A percentile compares a stretch with the other conserved stretches of the same genome.
Evolutionary conservation across 2,888 invertebrate genomes (phyloP).

Genomic region (Chesias legatella): DNA sequence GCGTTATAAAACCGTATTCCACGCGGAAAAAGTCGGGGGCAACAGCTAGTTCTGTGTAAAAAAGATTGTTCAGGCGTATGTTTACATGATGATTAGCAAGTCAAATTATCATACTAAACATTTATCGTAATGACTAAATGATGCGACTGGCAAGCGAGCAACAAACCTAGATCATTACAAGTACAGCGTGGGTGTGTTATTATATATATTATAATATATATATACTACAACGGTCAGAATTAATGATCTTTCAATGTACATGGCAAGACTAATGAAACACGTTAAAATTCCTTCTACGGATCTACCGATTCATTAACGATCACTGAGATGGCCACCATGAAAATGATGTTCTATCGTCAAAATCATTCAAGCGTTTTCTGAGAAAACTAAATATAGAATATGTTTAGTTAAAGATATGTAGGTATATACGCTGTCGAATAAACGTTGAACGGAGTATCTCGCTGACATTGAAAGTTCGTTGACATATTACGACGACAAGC

Average conservation of each 20-base stretch:
- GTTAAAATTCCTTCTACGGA: slow-evolving; percentile 45
- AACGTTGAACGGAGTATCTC: slow-evolving; percentile 38
- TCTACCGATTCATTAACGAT: slow-evolving; percentile 38
- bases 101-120: slow-evolving; percentile 23
- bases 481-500: slow-evolving; percentile 55
- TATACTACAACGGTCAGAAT: slow-evolving; percentile 35
- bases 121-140: slow-evolving; percentile 12
- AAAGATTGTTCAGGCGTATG: no score
- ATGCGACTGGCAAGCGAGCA: slow-evolving; percentile 15
- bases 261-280: slow-evolving; percentile 38
- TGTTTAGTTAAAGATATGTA: background rate
- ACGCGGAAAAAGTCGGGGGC: no score
- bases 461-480: slow-evolving; percentile 75
- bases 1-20: no score
- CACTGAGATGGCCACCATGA: slow-evolving; percentile 33
- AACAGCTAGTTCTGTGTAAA: no score
- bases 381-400: slow-evolving; percentile 37
- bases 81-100: slow-evolving; percentile 17
- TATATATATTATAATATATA: slow-evolving; percentile 28
- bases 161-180: slow-evolving; percentile 18
- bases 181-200: slow-evolving; percentile 37
- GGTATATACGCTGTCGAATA: slow-evolving; percentile 4
- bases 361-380: slow-evolving; percentile 15
- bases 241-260: slow-evolving; percentile 39
- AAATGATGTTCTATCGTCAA: slow-evolving; percentile 43